Conservation (phyloP, 1,140 invertebrate species). For the Propsilocerus akamusi region DNA sequence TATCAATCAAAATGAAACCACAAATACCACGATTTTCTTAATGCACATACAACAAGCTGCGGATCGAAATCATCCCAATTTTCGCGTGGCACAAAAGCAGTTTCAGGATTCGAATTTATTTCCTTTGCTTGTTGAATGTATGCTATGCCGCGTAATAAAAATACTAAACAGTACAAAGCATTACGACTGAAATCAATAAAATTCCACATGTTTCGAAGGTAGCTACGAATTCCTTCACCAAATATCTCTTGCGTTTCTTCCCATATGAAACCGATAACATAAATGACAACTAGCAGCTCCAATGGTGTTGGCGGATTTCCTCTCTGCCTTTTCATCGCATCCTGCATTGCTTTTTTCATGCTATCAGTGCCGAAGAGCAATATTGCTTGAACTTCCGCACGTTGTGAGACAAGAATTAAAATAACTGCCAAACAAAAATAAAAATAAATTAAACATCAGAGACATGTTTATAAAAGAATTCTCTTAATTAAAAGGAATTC, state of each 20-base stretch:
- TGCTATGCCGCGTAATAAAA: slow-evolving; percentile 31
- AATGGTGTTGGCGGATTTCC: slow-evolving; percentile 59
- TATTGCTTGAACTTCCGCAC: slow-evolving; percentile 56
- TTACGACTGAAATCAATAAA: slow-evolving; percentile 88
- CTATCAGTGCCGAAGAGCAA: slow-evolving; percentile 46
- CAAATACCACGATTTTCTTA: no score
- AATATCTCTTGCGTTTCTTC: slow-evolving; percentile 81
- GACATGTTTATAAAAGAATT: slow-evolving; percentile 4
- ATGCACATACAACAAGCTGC: slow-evolving; percentile 59
- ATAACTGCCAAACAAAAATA: slow-evolving; percentile 38
- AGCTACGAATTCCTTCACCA: slow-evolving; percentile 60
- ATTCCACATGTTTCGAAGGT: slow-evolving; percentile 88
- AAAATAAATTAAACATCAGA: slow-evolving; percentile 1
- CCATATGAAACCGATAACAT: slow-evolving; percentile 75
- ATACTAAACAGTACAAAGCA: slow-evolving; percentile 48
- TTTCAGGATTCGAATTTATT: slow-evolving; percentile 39
- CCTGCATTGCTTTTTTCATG: slow-evolving; percentile 36
- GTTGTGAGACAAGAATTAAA: slow-evolving; percentile 69
- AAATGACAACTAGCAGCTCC: slow-evolving; percentile 57
- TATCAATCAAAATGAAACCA: no score
- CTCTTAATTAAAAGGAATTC: background rate
- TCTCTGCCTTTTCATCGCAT: slow-evolving; percentile 44
- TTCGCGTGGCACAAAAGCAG: slow-evolving; percentile 56
- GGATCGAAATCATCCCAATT: slow-evolving; percentile 87
- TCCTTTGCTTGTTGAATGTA: slow-evolving; percentile 53